Conservation (phyloP, 2,113 vertebrate genomes). For the Scytalopus superciliaris region DNA sequence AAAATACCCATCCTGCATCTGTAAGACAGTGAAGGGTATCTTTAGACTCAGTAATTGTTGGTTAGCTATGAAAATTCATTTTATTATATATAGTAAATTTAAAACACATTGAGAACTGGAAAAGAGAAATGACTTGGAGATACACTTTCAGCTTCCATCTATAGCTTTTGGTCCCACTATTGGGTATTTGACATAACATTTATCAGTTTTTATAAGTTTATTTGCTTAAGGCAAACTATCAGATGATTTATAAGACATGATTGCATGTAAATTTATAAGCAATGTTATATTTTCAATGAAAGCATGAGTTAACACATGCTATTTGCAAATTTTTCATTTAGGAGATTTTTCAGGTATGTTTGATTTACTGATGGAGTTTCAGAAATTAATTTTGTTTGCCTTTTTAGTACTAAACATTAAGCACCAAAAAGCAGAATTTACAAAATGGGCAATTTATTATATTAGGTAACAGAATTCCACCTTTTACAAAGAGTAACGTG, state of each 20-base stretch:
- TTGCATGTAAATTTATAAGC: neutral
- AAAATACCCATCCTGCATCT: neutral
- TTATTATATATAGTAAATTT: neutral
- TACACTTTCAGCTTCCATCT: neutral
- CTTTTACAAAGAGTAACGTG: neutral
- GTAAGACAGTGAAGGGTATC: neutral
- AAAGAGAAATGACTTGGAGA: neutral
- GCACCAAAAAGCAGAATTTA: neutral
- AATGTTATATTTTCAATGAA: neutral
- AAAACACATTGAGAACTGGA: neutral
- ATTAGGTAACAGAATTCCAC: neutral
- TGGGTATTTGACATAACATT: neutral
- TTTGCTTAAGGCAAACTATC: neutral
- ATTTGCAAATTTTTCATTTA: neutral
- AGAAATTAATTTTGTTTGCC: neutral
- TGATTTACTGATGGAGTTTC: neutral
- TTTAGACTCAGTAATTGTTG: neutral
- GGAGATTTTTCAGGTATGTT: neutral
- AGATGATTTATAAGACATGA: neutral
- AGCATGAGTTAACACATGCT: accelerated
- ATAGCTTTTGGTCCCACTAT: neutral
- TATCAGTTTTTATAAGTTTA: neutral
- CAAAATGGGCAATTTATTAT: neutral
- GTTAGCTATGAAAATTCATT: neutral
- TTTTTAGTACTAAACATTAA: neutral